Evolutionary conservation across 2,797 vertebrate species (phyloP).

Genomic region (Notamacropus eugenii): DNA sequence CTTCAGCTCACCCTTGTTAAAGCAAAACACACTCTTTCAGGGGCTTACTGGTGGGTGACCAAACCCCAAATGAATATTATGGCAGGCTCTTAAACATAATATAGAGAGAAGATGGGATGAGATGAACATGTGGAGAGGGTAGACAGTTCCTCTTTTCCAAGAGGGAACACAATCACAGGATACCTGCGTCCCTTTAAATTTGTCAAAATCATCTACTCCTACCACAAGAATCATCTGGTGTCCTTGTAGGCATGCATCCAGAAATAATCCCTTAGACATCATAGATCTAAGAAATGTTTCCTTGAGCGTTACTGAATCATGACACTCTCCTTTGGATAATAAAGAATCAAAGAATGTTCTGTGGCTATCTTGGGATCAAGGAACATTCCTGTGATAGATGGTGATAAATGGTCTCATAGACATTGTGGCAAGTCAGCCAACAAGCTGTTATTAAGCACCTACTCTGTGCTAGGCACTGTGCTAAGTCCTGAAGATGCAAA

Average conservation of each 20-base stretch:
- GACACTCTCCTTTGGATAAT: not conserved
- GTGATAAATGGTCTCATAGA: not conserved
- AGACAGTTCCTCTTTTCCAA: not conserved
- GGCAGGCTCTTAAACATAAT: not conserved
- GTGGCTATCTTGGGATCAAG: not conserved
- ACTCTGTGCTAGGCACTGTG: not conserved
- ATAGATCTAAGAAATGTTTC: not conserved
- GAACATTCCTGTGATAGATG: not conserved
- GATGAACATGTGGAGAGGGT: not conserved
- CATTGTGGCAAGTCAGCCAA: not conserved
- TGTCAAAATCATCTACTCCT: not conserved
- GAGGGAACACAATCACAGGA: not conserved
- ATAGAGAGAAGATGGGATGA: not conserved
- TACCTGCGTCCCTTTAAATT: not conserved
- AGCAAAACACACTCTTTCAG: not conserved
- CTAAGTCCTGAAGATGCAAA: not conserved
- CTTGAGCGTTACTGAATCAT: not conserved
- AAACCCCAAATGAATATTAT: not conserved
- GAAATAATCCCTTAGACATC: not conserved
- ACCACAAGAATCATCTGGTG: not conserved
- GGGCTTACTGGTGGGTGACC: not conserved
- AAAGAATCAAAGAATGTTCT: not conserved
- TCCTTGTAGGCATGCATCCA: not conserved
- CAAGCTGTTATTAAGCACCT: not conserved
- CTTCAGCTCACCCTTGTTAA: not conserved